Base-by-base conservation (phyloP, 2,888 invertebrate species). In the Meteorus colon region DNA sequence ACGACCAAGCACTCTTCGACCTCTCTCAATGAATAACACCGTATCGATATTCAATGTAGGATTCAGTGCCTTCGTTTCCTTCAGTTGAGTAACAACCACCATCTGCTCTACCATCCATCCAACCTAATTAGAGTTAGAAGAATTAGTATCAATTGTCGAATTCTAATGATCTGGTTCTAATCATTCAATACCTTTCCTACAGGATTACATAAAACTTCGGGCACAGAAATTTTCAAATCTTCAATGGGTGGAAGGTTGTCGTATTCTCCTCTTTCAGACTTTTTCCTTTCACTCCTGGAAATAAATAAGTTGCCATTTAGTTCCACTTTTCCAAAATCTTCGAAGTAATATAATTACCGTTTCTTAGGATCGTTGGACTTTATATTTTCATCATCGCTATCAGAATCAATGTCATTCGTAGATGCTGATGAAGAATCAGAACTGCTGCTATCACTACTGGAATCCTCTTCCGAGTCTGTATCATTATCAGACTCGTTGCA, bases 41-140 rank as follows among this genome's bases (percentile, higher is more conserved):
- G 96, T 96, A 79, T 97, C 98, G 81, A 97, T 90, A 90, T 98
- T 95, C 73, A 98, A 92, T 0, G 96, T 93, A 66, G 96, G 95
- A 24, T 94, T 93, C 75, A 93, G 93, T 14, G 94, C 93, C 70
- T 93, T 90, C 12, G 95, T 41, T 12, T 41, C 41, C 1, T 12
- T 41, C 12, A 41, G 41, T 41, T 41, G 93, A 81, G 93, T 92
- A 31, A 97, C 93, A 83, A 96, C 92, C 59, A 97, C 96, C 80
- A 89, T 82, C 81, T 87, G 85, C 63, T 89, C 88, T n/a, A 87
- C 89, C 75, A 85, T 84, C 86, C 89, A 88, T 31, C 86, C 85
- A 29, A 89, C 83, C 89, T 95, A 19, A 91, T 91, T 67, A 75
- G 55, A 67, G 69, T 66, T 70, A 41, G 16, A 72, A 37, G 16